Base-by-base conservation (phyloP, 2,113 vertebrate genomes). In the Girardinichthys multiradiatus region DNA sequence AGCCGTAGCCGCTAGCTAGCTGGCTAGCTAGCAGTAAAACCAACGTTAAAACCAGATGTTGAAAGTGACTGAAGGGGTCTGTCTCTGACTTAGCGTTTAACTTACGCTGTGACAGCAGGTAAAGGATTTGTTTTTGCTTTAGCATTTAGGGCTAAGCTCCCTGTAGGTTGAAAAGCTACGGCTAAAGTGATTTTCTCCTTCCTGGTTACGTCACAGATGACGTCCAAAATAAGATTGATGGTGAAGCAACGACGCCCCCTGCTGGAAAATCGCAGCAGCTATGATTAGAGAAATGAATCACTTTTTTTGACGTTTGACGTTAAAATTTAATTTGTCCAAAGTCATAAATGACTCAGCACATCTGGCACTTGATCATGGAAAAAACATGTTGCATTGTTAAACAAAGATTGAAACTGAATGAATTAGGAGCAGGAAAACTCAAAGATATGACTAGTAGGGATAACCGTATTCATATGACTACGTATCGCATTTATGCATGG, bases 151-250 rank as follows among this genome's bases (percentile, higher is more conserved):
- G 1, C 15, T 3, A 7, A 67, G 15, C 54, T 2, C 3, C 0
- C 17, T 67, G 21, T 29, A 1, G 37, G 17, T 19, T 6, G 3
- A 27, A 57, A 65, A 0, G 54, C 45, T 33, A 27, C 31, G 27
- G 30, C 8, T 4, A 27, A 68, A 64, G 28, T 2, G 17, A 58
- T 21, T 19, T 26, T 24, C 28, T 4, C 1, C 84, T 85, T 84
- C 68, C 72, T 61, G 42, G 2, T 90, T 91, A 29, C 76, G 70
- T 83, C 77, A 79, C 63, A 12, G 7, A 27, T 17, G 48, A 54
- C 0, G 11, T 9, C 4, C 37, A 0, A 19, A 60, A 5, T 12
- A 0, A 5, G 33, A 26, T 30, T 7, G 11, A 64, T 21, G 27
- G 3, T 19, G 68, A 3, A 13, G 27, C 54, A 8, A 81, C 51